Conservation (phyloP, 1,140 invertebrate species). For the Riptortus pedestris region DNA sequence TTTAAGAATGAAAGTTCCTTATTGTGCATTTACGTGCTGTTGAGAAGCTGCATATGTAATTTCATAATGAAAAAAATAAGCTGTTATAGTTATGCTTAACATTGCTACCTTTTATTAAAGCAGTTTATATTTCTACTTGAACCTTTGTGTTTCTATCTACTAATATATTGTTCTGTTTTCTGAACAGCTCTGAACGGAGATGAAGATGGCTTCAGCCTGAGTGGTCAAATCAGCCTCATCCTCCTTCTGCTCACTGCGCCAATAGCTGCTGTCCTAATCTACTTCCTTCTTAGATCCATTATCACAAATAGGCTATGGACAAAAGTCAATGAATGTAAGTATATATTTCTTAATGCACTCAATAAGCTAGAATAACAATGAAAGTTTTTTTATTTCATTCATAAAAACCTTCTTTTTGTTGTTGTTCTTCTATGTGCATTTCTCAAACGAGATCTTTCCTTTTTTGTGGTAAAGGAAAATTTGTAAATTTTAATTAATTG, state of each 20-base stretch:
- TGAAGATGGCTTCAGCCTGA: not conserved
- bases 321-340: slow-evolving; percentile 10
- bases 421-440: not conserved
- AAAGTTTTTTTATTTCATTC: not conserved
- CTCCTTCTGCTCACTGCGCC: not conserved
- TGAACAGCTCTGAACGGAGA: not conserved
- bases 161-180: not conserved
- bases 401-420: no score
- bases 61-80: no score
- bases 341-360: not conserved
- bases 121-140: no score
- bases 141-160: no score
- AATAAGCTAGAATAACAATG: not conserved
- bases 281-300: not conserved
- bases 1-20: no score
- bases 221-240: not conserved
- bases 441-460: not conserved
- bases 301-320: not conserved
- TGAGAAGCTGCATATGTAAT: no score
- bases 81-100: no score
- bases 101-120: no score
- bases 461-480: no score
- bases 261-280: not conserved
- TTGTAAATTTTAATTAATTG: no score
- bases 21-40: no score